Base-by-base conservation (phyloP, 2,888 invertebrate species). In the Hyles lineata region DNA sequence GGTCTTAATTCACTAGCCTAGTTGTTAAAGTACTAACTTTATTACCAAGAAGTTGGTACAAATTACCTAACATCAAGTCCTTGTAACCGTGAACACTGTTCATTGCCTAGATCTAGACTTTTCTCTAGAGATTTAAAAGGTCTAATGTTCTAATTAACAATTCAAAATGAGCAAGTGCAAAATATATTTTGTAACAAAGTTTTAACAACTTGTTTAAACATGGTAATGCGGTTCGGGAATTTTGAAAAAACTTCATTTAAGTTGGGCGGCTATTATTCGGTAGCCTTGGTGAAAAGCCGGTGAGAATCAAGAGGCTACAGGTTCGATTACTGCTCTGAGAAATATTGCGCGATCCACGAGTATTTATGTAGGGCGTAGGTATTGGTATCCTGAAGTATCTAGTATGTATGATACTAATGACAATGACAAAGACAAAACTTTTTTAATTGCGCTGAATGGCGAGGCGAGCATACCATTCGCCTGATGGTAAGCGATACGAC, bases 141-240 rank as follows among this genome's bases (percentile, higher is more conserved):
- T 63, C 63, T 63, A 32, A 62, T n/a, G 62, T 32, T 29, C 19
- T 62, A 63, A 63, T 63, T 63, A 35, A 35, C 21, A 35, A 21
- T n/a, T 32, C n/a, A 6, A 11, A 35, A n/a, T 61, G 15, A 35
- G n/a, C 63, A 63, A n/a, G 63, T 29, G 21, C 60, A 15, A 25
- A 23, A 23, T 60, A 60, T 25, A 25, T 60, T 60, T 25, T 55
- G 55, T n/a, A 55, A 4, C 6, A 25, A 25, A 60, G 60, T 60
- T 60, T 60, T 60, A 17, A 17, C 23, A 60, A 25, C 25, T 25
- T 60, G 60, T 60, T 25, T 11, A 25, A 25, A 6, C 17, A 23
- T 29, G 60, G 25, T 23, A 60, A 17, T 60, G 23, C 17, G 9
- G 11, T 11, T 17, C 25, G 7, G 25, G 60, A 60, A 25, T 25